phyloP scores from a whole-genome alignment of 2,888 invertebrate species.

The Tachystola acroxantha region DNA sequence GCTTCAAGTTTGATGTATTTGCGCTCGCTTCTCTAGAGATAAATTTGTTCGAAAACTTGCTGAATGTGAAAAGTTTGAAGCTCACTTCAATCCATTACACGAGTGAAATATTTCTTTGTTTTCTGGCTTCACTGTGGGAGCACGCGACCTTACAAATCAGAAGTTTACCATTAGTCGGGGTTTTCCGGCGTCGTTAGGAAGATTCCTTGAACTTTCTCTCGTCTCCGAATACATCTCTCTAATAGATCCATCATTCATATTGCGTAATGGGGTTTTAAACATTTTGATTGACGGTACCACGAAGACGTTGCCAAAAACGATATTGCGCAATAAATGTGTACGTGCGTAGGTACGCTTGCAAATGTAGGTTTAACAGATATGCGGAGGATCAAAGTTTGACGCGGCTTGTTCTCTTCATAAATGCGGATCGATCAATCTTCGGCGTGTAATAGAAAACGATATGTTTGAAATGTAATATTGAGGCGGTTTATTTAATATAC shows the following conservation, averaged over 20 bases:
- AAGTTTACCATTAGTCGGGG: conserved; percentile 49
- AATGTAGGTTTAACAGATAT: conserved; percentile 12
- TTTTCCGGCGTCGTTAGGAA: conserved; percentile 19
- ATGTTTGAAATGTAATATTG: conserved; percentile 69
- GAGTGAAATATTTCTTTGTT: conserved; percentile 78
- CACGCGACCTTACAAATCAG: conserved; percentile 59
- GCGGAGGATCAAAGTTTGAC: conserved; percentile 18
- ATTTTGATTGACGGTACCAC: conserved; percentile 32
- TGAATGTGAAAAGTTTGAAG: conserved; percentile 76
- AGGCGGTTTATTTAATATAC: conserved; percentile 70
- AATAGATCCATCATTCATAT: conserved; percentile 33
- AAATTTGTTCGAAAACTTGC: conserved; percentile 75
- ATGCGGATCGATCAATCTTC: conserved; percentile 62
- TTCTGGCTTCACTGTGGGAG: conserved; percentile 55
- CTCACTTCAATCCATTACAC: conserved; percentile 77
- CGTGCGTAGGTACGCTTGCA: conserved; percentile 1
- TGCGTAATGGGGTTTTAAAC: conserved; percentile 28
- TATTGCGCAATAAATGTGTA: conserved; percentile 11
- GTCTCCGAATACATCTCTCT: conserved; percentile 22
- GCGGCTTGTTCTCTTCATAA: conserved; percentile 33
- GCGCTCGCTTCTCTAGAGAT: conserved; percentile 67
- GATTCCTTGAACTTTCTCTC: conserved; percentile 14
- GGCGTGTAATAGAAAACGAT: conserved; percentile 55
- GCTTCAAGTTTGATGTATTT: conserved; percentile 75
- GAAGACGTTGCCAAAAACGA: conserved; percentile 9